phyloP scores from a whole-genome alignment of 2,113 vertebrate genomes.

The Ahaetulla prasina region DNA sequence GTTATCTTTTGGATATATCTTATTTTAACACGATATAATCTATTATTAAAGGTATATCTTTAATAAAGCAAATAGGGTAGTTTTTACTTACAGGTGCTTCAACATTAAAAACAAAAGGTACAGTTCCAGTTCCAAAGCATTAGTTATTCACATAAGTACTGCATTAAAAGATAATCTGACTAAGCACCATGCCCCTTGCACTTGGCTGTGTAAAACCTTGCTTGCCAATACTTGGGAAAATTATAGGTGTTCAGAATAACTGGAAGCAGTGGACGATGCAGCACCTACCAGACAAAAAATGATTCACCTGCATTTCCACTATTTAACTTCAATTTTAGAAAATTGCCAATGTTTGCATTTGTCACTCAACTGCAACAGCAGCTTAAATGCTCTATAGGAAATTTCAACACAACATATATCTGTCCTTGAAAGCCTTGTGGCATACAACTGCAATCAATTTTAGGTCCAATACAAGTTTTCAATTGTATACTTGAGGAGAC shows the following conservation, averaged over 20 bases:
- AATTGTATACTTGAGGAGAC: slow-evolving; percentile 68
- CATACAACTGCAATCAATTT: slow-evolving; percentile 51
- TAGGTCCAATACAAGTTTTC: slow-evolving; percentile 55
- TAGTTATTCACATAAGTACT: slow-evolving; percentile 73
- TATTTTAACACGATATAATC: slow-evolving; percentile 67
- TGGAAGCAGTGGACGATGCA: slow-evolving; percentile 67
- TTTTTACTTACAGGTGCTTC: slow-evolving; percentile 81
- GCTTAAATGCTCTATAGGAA: slow-evolving; percentile 61
- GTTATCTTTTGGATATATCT: slow-evolving; percentile 54
- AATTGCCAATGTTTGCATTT: slow-evolving; percentile 50
- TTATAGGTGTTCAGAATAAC: slow-evolving; percentile 71
- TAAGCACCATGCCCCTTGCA: slow-evolving; percentile 65
- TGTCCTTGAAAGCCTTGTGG: slow-evolving; percentile 40
- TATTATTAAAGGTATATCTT: slow-evolving; percentile 78
- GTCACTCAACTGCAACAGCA: slow-evolving; percentile 54
- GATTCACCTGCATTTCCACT: slow-evolving; percentile 46
- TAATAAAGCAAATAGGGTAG: slow-evolving; percentile 79
- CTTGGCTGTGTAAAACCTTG: slow-evolving; percentile 61
- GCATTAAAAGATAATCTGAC: slow-evolving; percentile 66
- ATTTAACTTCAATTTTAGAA: slow-evolving; percentile 49
- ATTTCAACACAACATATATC: slow-evolving; percentile 50
- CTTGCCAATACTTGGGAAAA: slow-evolving; percentile 65
- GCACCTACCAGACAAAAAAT: slow-evolving; percentile 67
- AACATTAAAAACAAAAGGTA: slow-evolving; percentile 81
- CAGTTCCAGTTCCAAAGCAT: slow-evolving; percentile 78